phyloP scores from a whole-genome alignment of 1,140 invertebrate genomes.

The Prorops nasuta region DNA sequence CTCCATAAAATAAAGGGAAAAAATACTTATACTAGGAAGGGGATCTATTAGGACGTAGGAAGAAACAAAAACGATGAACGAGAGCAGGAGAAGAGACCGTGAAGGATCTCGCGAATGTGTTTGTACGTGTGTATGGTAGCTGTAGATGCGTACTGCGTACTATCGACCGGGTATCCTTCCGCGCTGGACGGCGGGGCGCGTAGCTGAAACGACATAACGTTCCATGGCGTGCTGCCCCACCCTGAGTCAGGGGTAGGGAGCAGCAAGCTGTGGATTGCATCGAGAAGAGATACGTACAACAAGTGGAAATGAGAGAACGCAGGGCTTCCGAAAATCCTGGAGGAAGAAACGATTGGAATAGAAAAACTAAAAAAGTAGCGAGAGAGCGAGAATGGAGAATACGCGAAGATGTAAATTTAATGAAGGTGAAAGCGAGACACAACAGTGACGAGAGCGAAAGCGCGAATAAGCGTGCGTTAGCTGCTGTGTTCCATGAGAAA shows the following conservation, averaged over 20 bases:
- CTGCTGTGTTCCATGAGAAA: neutral
- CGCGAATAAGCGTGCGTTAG: neutral
- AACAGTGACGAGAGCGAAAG: neutral
- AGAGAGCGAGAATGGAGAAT: neutral
- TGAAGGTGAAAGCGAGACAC: conserved; percentile 3
- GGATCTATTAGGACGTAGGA: too few relatives aligned
- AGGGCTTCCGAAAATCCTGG: too few relatives aligned
- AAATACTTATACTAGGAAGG: too few relatives aligned
- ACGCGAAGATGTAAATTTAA: neutral
- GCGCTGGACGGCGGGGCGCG: conserved; percentile 22
- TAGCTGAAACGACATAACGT: too few relatives aligned
- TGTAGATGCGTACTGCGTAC: conserved; percentile 36
- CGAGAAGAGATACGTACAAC: conserved; percentile 15
- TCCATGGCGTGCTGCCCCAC: too few relatives aligned
- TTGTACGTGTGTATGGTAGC: too few relatives aligned
- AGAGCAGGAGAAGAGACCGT: too few relatives aligned
- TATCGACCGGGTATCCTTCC: conserved; percentile 40
- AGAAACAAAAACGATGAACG: too few relatives aligned
- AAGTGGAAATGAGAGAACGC: neutral
- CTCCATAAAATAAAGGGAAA: too few relatives aligned
- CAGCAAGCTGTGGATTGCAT: conserved; percentile 10
- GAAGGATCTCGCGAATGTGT: too few relatives aligned
- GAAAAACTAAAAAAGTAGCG: neutral
- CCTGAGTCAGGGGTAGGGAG: conserved; percentile 26
- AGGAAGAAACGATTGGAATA: neutral